Conservation (phyloP, 2,797 vertebrate genomes). For the Megaceryle alcyon region DNA sequence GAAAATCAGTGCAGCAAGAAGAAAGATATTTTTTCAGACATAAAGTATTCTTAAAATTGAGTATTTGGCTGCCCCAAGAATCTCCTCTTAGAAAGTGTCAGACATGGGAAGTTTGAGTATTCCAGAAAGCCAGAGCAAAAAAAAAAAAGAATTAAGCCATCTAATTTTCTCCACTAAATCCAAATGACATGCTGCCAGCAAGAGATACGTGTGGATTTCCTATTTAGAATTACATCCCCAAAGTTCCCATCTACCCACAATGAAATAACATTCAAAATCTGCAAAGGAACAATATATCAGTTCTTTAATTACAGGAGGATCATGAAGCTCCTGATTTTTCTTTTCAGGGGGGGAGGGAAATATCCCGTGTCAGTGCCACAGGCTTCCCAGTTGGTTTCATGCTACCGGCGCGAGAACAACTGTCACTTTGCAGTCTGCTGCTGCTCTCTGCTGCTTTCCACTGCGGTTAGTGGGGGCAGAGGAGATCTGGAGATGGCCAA, state of each 20-base stretch:
- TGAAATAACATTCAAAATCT: not conserved
- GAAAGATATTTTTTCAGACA: not conserved
- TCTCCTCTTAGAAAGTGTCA: not conserved
- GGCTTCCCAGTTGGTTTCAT: not conserved
- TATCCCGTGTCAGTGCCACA: not conserved
- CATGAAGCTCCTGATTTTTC: not conserved
- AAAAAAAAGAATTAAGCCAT: not conserved
- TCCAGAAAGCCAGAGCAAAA: not conserved
- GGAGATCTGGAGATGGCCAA: not conserved
- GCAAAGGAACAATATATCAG: not conserved
- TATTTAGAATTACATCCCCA: not conserved
- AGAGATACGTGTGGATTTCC: not conserved
- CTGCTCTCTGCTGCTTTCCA: constrained; percentile 69
- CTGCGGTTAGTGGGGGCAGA: not conserved
- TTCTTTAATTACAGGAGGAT: not conserved
- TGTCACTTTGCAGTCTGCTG: constrained; percentile 45
- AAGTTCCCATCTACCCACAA: not conserved
- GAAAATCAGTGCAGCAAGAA: accelerated
- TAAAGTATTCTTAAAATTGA: not conserved
- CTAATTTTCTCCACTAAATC: not conserved
- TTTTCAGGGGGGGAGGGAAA: not conserved
- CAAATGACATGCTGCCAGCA: not conserved
- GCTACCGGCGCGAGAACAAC: not conserved
- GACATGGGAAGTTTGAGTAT: not conserved
- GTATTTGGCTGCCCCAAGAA: not conserved